Percentiles rank a stretch among this genome's conserved stretches.
phyloP scores from a whole-genome alignment of 1,140 invertebrate species.

The Eriosoma lanigerum region DNA sequence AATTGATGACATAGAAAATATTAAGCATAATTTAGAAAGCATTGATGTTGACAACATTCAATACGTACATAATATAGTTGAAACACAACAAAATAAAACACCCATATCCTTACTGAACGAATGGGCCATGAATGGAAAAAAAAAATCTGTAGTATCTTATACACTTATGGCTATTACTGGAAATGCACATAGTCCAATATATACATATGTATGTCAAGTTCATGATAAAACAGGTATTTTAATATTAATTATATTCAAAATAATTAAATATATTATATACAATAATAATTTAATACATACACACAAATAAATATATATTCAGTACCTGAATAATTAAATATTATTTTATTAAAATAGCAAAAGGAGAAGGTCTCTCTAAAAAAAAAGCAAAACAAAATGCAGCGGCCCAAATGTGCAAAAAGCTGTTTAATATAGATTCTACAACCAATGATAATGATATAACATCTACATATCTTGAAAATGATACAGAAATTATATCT shows the following conservation, averaged over 20 bases:
- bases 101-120: conserved; percentile 33
- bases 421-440: background rate
- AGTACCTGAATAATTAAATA: too few relatives aligned
- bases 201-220: conserved; percentile 21
- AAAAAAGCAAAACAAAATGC: conserved; percentile 45
- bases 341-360: conserved; percentile 1
- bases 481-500: background rate
- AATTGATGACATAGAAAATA: background rate
- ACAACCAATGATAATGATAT: background rate
- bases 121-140: conserved; percentile 2
- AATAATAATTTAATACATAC: background rate
- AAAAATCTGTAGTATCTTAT: background rate
- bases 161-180: background rate
- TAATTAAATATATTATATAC: background rate
- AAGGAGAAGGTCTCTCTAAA: background rate
- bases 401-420: conserved; percentile 8
- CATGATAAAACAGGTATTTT: conserved; percentile 15
- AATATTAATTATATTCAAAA: background rate
- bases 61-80: background rate
- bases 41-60: background rate
- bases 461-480: conserved; percentile 26
- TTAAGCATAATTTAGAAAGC: background rate
- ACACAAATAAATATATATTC: too few relatives aligned
- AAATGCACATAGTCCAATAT: conserved; percentile 19
- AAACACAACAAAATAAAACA: conserved; percentile 8